Base-by-base conservation (phyloP, 2,888 invertebrate genomes). In the Synanthedon myopaeformis region DNA sequence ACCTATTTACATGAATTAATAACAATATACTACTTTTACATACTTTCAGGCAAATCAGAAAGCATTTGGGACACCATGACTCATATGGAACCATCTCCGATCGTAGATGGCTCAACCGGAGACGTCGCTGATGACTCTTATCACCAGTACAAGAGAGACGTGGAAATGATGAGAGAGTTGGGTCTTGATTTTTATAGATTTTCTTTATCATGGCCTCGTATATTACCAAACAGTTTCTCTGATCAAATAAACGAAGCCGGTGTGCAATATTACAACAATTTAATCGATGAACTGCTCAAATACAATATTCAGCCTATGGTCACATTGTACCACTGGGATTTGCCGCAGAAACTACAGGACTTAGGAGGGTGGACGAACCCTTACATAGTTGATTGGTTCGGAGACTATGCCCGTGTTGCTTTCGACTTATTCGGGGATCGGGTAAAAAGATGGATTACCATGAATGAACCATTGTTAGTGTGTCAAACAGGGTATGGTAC, bases 91-190 rank as follows among this genome's bases (percentile, higher is more conserved):
- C 56, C 82, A 0, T 82, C 86, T 12, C 75, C 77, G 54, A 84
- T 90, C 17, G 70, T 55, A 2, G 84, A 89, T 61, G 61, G 75
- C n/a, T 84, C 83, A 53, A 91, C 89, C 58, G 92, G 88, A 0
- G 91, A 92, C 62, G 66, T 90, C 1, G 84, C 91, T 0, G 82
- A 89, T 5, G 90, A 92, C 62, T 79, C 87, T 49, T 90, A 91
- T 64, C 82, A 91, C 68, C 89, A 89, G 62, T 91, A 89, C 68
- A 82, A 88, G 60, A 88, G 91, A 12, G 89, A 89, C 61, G 82
- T 89, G 0, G 74, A 80, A 54, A 75, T 89, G 65, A 65, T 89
- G 60, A 72, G 78, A 52, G 76, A 87, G 58, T 66, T 89, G 0
- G 82, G 82, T 1, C 68, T 83, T 0, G 71, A 89, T 52, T 79